phyloP scores from a whole-genome alignment of 2,113 vertebrate genomes.

The Ailuropoda melanoleuca region DNA sequence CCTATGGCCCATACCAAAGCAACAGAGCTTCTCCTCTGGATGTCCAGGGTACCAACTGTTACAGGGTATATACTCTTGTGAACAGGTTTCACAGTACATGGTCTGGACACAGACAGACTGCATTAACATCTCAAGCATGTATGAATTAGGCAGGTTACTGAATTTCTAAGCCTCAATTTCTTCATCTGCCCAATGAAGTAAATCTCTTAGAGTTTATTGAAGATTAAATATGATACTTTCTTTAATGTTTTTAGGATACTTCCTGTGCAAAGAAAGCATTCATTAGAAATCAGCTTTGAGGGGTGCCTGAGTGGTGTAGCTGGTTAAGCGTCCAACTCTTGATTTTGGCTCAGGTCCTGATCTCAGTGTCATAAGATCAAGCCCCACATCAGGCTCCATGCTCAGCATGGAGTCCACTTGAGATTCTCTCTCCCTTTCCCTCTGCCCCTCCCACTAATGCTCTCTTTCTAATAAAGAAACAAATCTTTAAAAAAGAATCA shows the following conservation, averaged over 20 bases:
- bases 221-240: background rate
- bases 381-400: background rate
- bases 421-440: background rate
- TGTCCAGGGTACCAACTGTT: background rate
- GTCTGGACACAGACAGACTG: background rate
- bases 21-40: background rate
- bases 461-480: background rate
- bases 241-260: background rate
- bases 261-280: background rate
- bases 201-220: background rate
- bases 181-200: background rate
- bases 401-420: background rate
- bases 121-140: background rate
- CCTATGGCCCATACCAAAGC: background rate
- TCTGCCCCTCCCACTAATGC: background rate
- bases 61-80: background rate
- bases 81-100: background rate
- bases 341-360: background rate
- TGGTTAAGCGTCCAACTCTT: background rate
- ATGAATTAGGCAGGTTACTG: background rate
- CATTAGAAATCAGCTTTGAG: conserved; percentile 12
- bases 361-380: background rate
- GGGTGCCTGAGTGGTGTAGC: background rate
- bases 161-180: background rate
- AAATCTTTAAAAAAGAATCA: background rate